phyloP scores from a whole-genome alignment of 2,888 invertebrate genomes.

The Andrena camellia region DNA sequence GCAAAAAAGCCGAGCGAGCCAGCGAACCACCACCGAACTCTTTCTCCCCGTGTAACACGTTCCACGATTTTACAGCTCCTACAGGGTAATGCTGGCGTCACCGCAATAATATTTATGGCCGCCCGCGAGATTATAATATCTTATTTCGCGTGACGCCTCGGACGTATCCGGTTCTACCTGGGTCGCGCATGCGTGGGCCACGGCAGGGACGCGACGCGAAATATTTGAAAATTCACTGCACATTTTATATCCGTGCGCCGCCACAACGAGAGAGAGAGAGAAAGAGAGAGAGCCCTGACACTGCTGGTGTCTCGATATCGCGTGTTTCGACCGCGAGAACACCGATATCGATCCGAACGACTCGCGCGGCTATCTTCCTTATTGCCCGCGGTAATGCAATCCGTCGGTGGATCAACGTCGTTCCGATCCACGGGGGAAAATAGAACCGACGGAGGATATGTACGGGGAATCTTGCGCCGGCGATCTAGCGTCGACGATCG shows the following conservation, averaged over 20 bases:
- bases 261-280: background rate
- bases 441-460: background rate
- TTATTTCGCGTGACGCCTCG: constrained; percentile 77
- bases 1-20: background rate
- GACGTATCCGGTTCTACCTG: constrained; percentile 77
- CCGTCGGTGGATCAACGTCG: constrained; percentile 31
- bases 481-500: background rate
- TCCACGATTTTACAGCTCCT: constrained; percentile 79
- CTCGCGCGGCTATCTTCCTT: constrained; percentile 76
- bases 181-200: constrained; percentile 70
- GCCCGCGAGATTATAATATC: constrained; percentile 82
- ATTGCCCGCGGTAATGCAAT: constrained; percentile 68
- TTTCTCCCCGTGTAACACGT: constrained; percentile 76
- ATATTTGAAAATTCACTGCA: constrained; percentile 72
- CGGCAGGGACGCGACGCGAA: constrained; percentile 43
- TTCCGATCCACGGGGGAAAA: background rate
- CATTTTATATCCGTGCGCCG: constrained; percentile 63
- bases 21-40: constrained; percentile 37
- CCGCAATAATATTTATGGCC: constrained; percentile 80
- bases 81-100: constrained; percentile 77
- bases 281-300: no score
- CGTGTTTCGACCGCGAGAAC: constrained; percentile 4
- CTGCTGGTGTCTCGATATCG: no score
- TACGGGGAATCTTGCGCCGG: background rate
- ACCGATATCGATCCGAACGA: constrained; percentile 57